Base-by-base conservation (phyloP, 2,888 invertebrate genomes). In the Eupelmus urozonus region DNA sequence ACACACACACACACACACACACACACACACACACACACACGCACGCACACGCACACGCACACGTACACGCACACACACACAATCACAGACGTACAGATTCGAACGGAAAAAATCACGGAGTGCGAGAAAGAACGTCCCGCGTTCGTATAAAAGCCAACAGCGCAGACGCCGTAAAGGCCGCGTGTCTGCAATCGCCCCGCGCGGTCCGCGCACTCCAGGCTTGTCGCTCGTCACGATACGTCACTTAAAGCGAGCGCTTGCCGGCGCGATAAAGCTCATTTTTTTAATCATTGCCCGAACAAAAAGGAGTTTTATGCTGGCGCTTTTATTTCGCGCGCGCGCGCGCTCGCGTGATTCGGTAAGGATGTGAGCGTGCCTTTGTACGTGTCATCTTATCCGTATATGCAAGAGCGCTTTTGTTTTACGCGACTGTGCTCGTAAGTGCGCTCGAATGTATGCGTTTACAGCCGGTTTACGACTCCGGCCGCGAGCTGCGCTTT, bases 201-300 rank as follows among this genome's bases (percentile, higher is more conserved):
- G 34, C 5, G 9, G 34, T 9, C 3, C 34, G 34, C 34, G 9
- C 34, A 9, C 34, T 3, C 34, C 9, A 5, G 34, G 5, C 34
- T 34, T 34, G 34, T 34, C 34, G 9, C 34, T n/a, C n/a, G 45
- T 45, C 45, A 49, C 63, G 70, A 69, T 49, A 77, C 57, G 74
- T 74, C 76, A 71, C 65, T 67, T 67, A 62, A 40, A 71, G 20
- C 29, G 20, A 49, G 55, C 16, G 49, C 42, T n/a, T n/a, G n/a
- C n/a, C n/a, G 42, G 55, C 23, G 49, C 53, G 53, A 80, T 71
- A 72, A 76, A 70, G 57, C 63, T 72, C 23, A 9, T 71, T 76
- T 60, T 66, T 78, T 78, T 81, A 81, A 79, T 77, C 72, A 74
- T 74, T n/a, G 67, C 71, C 23, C 60, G 57, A n/a, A 29, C 25